Percentiles rank a stretch among this genome's conserved stretches.
Conservation (phyloP, 2,888 invertebrate species). For the Leptinotarsa rubiginosa region DNA sequence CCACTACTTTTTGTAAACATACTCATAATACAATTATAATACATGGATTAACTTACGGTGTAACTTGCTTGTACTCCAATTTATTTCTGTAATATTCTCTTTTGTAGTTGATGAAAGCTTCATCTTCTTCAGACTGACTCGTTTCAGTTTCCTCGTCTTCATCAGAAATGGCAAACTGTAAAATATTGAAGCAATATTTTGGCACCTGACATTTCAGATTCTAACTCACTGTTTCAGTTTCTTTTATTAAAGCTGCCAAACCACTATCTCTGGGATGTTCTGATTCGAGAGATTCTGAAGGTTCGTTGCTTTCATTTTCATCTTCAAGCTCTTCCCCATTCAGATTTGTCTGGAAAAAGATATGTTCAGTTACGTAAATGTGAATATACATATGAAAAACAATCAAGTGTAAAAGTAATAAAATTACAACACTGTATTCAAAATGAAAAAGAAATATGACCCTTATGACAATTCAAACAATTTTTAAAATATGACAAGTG, state of each 20-base stretch:
- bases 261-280: slow-evolving; percentile 67
- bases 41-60: slow-evolving; percentile 71
- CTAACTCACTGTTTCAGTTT: slow-evolving; percentile 68
- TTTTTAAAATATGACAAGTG: too few relatives aligned
- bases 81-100: slow-evolving; percentile 93
- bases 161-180: slow-evolving; percentile 33
- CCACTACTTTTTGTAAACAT: not conserved
- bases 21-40: not conserved
- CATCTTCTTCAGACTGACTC: slow-evolving; percentile 68
- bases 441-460: too few relatives aligned
- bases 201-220: not conserved
- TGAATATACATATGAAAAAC: too few relatives aligned
- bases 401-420: too few relatives aligned
- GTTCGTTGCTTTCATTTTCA: slow-evolving; percentile 65
- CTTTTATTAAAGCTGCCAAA: slow-evolving; percentile 72
- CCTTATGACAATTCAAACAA: too few relatives aligned
- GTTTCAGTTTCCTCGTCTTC: slow-evolving; percentile 59
- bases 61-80: slow-evolving; percentile 82
- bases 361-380: too few relatives aligned
- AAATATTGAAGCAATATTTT: not conserved
- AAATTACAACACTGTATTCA: too few relatives aligned
- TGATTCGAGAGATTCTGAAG: slow-evolving; percentile 61
- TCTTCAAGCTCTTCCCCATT: slow-evolving; percentile 53
- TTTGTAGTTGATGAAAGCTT: slow-evolving; percentile 81
- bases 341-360: slow-evolving; percentile 21